Conservation (phyloP, 2,797 vertebrate species). For the Molossus molossus region DNA sequence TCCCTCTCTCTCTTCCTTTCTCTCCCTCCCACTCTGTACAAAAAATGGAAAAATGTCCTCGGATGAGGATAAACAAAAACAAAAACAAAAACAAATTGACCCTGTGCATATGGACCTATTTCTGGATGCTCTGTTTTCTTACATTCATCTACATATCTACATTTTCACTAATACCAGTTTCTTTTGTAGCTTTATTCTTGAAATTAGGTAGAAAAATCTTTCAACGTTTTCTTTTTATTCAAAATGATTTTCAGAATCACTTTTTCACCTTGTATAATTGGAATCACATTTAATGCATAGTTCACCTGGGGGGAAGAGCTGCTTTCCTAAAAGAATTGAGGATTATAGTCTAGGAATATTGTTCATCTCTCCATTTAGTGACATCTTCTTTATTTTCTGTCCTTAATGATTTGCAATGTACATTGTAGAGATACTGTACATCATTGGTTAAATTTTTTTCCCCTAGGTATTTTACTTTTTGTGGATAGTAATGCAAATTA, state of each 20-base stretch:
- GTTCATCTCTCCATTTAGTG: background rate
- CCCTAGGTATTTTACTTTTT: constrained; percentile 2
- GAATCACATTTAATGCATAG: background rate
- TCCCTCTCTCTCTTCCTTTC: too few relatives aligned
- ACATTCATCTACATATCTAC: background rate
- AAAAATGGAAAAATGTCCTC: too few relatives aligned
- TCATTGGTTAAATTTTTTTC: background rate
- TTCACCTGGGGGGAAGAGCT: background rate
- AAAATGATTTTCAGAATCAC: constrained; percentile 7
- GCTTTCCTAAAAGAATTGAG: background rate
- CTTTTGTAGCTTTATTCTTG: background rate
- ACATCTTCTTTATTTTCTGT: background rate
- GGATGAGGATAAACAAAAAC: too few relatives aligned
- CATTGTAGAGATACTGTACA: background rate
- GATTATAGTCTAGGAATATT: background rate
- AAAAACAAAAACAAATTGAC: too few relatives aligned
- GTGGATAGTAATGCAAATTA: background rate
- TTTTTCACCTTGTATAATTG: background rate
- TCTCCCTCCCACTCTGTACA: too few relatives aligned
- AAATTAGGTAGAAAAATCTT: background rate
- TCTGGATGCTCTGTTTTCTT: background rate
- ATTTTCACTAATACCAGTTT: background rate
- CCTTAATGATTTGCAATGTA: background rate
- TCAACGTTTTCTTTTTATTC: background rate
- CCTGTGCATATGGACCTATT: background rate